Percentiles rank a stretch among this genome's conserved stretches.
phyloP scores from a whole-genome alignment of 2,797 vertebrate genomes.

The Agapornis canus region DNA sequence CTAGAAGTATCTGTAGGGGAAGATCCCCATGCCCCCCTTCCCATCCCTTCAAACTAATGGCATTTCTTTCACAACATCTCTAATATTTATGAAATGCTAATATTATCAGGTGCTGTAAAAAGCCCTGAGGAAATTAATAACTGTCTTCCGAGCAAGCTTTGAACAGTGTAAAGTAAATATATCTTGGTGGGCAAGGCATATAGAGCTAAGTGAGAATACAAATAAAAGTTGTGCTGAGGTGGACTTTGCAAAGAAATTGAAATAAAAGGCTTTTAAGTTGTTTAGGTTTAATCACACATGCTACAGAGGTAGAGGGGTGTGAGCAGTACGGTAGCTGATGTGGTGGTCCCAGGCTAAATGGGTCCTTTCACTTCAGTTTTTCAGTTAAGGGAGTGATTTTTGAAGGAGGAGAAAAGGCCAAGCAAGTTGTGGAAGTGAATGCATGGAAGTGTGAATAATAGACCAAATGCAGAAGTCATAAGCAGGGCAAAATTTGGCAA shows the following conservation, averaged over 20 bases:
- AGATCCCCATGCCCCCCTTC: neutral
- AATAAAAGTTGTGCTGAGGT: neutral
- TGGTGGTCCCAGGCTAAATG: neutral
- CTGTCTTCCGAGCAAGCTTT: neutral
- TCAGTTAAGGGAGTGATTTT: neutral
- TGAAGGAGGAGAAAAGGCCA: neutral
- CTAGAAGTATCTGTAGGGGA: neutral
- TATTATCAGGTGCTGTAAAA: neutral
- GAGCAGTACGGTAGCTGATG: neutral
- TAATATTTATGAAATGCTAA: neutral
- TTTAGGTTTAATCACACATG: neutral
- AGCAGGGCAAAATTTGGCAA: neutral
- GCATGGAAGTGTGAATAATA: neutral
- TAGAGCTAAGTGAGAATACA: neutral
- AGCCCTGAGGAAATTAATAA: neutral
- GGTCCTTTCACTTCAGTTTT: neutral
- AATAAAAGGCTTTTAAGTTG: neutral
- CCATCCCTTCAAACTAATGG: neutral
- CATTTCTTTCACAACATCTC: neutral
- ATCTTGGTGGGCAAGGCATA: neutral
- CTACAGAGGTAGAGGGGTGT: neutral
- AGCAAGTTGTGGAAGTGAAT: neutral
- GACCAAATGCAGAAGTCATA: neutral
- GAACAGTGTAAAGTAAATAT: neutral
- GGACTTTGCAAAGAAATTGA: neutral